Base-by-base conservation (phyloP, 2,888 invertebrate genomes). In the Sesia apiformis region DNA sequence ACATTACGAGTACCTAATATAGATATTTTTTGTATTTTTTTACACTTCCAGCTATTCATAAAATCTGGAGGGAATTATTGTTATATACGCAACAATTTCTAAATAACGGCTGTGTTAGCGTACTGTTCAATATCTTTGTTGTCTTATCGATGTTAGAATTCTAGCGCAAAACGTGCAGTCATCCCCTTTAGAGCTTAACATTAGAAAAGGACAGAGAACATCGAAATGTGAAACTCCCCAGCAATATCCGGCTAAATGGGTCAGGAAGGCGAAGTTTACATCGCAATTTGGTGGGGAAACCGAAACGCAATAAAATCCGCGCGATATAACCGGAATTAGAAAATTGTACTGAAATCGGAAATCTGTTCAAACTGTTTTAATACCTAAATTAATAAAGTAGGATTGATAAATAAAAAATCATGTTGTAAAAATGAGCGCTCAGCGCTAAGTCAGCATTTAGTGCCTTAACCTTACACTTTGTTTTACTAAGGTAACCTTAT, bases 221-320 rank as follows among this genome's bases (percentile, higher is more conserved):
- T 77, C 72, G 75, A 70, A 80, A 78, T 80, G 81, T 81, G 77
- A 80, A 81, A 77, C 77, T 74, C 83, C 80, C 78, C 78, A 64
- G 72, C 78, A 73, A 79, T 82, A 84, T 81, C 78, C 79, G 64
- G 63, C 77, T 83, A 88, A 88, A 85, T 88, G 86, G 89, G 89
- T 89, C 88, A 88, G 88, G 86, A 87, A 87, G 83, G 77, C 81
- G 83, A 87, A 86, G 84, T 88, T 88, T 88, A 86, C 80, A 81
- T 70, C 74, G 76, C 78, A 76, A 76, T 81, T 78, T 73, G 69
- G 78, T 72, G 75, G 72, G 82, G 79, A 78, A 84, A 79, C 79
- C 81, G 77, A 84, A 81, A 70, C 69, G 80, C 75, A 77, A 79
- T 84, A 84, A 83, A 85, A 83, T 72, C 77, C 70, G 70, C 64